A percentile compares a stretch with the other conserved stretches of the same genome.
These are phyloP conservation scores for Callaeas wilsoni DNA, from an alignment of 2,113 vertebrate species.

Conservation along the genomic window DNA sequence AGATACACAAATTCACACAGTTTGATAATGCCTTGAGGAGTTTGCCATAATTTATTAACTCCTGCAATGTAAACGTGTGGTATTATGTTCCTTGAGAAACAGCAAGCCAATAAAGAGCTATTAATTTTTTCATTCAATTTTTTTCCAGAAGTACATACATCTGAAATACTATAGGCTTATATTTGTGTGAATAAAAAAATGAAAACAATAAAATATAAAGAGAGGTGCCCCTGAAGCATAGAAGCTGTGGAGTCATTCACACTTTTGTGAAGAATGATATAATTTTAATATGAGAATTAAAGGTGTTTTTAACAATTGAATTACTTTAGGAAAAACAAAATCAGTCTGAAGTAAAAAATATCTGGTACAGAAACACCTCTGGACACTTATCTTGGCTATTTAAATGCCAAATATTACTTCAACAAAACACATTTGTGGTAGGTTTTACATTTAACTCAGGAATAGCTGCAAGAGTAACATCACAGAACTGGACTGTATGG, in stretches of 20 bases:
- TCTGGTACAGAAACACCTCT: not conserved
- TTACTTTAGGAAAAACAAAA: not conserved
- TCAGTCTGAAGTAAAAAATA: not conserved
- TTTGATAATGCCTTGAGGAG: constrained; percentile 75
- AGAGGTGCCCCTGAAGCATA: not conserved
- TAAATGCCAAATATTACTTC: not conserved
- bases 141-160: not conserved
- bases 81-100: not conserved
- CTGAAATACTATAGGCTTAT: not conserved
- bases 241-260: not conserved
- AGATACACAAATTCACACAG: constrained; percentile 70
- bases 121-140: not conserved
- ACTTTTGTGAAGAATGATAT: not conserved
- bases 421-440: not conserved
- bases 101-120: not conserved
- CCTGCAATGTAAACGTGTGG: not conserved
- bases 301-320: not conserved
- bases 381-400: not conserved
- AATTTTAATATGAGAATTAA: not conserved
- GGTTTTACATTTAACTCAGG: not conserved
- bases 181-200: not conserved
- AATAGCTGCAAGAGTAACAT: not conserved
- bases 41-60: constrained; percentile 69
- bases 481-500: not conserved
- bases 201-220: not conserved